Evolutionary conservation across 2,888 invertebrate species (phyloP), one percentile per base, ranked within the genome.

Genomic region (Zootermopsis nevadensis): DNA sequence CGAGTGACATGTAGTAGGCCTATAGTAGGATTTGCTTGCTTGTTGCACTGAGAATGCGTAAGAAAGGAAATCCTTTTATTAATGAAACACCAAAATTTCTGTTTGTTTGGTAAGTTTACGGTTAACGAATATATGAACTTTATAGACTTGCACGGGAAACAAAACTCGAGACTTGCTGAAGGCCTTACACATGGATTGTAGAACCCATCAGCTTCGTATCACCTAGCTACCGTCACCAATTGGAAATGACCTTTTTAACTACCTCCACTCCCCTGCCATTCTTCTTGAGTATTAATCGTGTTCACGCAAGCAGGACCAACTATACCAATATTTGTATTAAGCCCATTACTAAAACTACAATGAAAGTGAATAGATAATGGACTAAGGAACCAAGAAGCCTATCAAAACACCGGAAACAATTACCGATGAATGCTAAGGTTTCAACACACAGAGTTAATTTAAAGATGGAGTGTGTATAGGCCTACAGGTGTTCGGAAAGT

Each of bases 291-390:
- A 79, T 79, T 79, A 79, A 79, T 60, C 33, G 79, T 60, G 79
- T 79, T 79, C 79, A 79, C 79, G 79, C 79, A 79, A 79, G 79
- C 79, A 66, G 38, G n/a, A 79, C 79, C 19, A 55, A 79, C 79
- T 79, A 79, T 79, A 79, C 79, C 79, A 79, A 79, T 79, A 79
- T 79, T 79, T 79, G 79, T 79, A 79, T 79, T 66, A 79, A 79
- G 79, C 35, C 79, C 38, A 66, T 79, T 79, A 77, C 77, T 27
- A 31, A 77, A 77, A 77, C 77, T 77, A 79, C 79, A 79, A 79
- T 79, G 79, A 66, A 66, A 60, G 79, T 79, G 79, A 79, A 79
- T 60, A 79, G 79, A 77, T 77, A 77, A 77, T 77, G 48, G 77
- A 53, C 53, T 77, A 15, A 42, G 48, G 55, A 55, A 79, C 53